Evolutionary conservation across 2,113 vertebrate species (phyloP), one percentile per base, ranked within the genome.

Genomic region (Rousettus leschenaultii): DNA sequence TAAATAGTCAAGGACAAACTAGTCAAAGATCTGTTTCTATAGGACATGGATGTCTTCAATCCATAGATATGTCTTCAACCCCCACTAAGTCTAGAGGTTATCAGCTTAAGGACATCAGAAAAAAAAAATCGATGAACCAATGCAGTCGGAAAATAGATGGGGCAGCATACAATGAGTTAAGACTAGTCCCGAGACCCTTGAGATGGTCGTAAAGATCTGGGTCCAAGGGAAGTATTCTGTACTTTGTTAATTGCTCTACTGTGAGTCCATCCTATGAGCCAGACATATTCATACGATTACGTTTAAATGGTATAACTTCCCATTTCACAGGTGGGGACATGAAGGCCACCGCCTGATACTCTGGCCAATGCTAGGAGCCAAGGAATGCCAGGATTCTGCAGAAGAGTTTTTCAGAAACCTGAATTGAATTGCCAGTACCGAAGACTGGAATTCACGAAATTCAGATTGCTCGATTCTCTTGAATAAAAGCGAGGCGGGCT

Each of bases 91-190:
- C n/a, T 59, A 70, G 28, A 28, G 24, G 9, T 40, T 4, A 30
- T 35, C 40, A 0, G 3, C 10, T 30, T 55, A 59, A 51, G 28
- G 21, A 26, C 8, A 8, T 12, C 19, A 83, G 43, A 24, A 38
- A 51, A 48, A 48, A 48, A 51, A 51, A 35, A 2, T 24, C 19
- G 28, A 9, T 16, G 61, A n/a, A 24, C 4, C 21, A 5, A 26
- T 3, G 8, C 16, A 28, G 18, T 24, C 40, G 75, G n/a, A 5
- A 43, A 73, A 51, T 24, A n/a, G 30, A 19, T 48, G 26, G n/a
- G 24, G 3, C 40, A 35, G 28, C 26, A 30, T 3, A 13, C 0
- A 7, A 5, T 2, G 10, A 30, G 53, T 12, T 12, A 22, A 26
- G 66, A 40, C 38, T 35, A 21, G 51, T 8, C 45, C 28, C 24